Evolutionary conservation across 2,888 invertebrate species (phyloP), one percentile per base, ranked within the genome.

Genomic region (Trichogramma evanescens): DNA sequence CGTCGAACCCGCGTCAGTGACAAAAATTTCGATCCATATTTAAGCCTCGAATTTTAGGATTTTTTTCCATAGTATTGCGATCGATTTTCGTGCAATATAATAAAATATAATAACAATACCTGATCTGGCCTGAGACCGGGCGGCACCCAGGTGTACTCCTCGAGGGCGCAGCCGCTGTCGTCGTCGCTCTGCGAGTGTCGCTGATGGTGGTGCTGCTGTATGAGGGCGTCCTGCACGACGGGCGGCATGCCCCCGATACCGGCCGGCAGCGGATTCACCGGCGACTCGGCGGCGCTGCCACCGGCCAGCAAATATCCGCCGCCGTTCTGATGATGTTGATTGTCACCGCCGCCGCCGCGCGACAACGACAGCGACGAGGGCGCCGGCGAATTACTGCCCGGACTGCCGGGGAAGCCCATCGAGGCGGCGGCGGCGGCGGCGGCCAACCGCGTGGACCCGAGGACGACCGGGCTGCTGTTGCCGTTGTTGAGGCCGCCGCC

Each of bases 131-230:
- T 86, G 10, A 97, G 82, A 64, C 96, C 96, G 3, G 94, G 93
- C 46, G 98, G 98, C 65, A 97, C 93, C 97, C 97, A 98, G 2
- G 95, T 95, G 79, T 96, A 97, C 79, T 98, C 97, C 78, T 98
- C 97, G 66, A 98, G 81, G 38, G 96, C 96, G 78, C 97, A 98
- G 7, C 98, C 97, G 58, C 94, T 94, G 80, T 98, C 98, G 76
- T 97, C 96, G 77, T 98, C 98, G 65, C 93, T 94, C 77, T 95
- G 94, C 54, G 93, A 92, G 73, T 92, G 91, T 64, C 92, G 80
- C 73, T 91, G 91, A 59, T 89, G 89, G 73, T 90, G 74, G 72
- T 90, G 72, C 38, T 67, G 68, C 54, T 60, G 63, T 56, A 68
- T 68, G 55, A 74, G 72, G 48, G 76, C 70, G 38, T 74, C 74